A percentile compares a stretch with the other conserved stretches of the same genome.
Conservation (phyloP, 2,888 invertebrate genomes). For the Drosophila ezoana region DNA sequence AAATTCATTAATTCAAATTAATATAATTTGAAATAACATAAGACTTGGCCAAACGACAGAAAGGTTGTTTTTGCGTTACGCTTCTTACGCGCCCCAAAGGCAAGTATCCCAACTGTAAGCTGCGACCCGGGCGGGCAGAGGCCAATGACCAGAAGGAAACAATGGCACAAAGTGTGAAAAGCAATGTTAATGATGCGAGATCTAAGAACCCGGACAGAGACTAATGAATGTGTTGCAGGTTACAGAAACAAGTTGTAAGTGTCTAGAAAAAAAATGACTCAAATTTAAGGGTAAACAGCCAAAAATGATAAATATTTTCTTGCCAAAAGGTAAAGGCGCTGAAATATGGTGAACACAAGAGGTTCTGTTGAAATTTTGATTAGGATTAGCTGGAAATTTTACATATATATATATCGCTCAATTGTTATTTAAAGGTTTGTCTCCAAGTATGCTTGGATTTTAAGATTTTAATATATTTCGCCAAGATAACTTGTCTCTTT, state of each 20-base stretch:
- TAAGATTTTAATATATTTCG: too few species aligned
- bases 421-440: too few species aligned
- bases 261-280: conserved; percentile 25
- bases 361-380: conserved; percentile 1
- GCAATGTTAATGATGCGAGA: conserved; percentile 69
- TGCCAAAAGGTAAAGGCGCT: conserved; percentile 1
- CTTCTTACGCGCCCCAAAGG: conserved; percentile 44
- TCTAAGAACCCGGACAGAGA: conserved; percentile 36
- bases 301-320: conserved; percentile 6
- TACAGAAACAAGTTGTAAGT: conserved; percentile 42
- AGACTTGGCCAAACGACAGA: conserved; percentile 31
- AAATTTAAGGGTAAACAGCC: conserved; percentile 8
- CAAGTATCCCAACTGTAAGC: conserved; percentile 40
- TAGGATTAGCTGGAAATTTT: background rate
- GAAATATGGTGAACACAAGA: background rate
- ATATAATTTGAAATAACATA: conserved; percentile 72
- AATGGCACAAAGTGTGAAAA: conserved; percentile 72
- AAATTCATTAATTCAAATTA: conserved; percentile 80
- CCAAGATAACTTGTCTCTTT: too few species aligned
- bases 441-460: too few species aligned
- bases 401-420: background rate
- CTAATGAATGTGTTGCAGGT: conserved; percentile 50
- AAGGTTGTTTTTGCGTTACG: conserved; percentile 43
- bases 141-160: conserved; percentile 72
- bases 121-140: conserved; percentile 39